Evolutionary conservation across 2,797 vertebrate genomes (phyloP), one percentile per base, ranked within the genome.

Genomic region (Peromyscus eremicus): DNA sequence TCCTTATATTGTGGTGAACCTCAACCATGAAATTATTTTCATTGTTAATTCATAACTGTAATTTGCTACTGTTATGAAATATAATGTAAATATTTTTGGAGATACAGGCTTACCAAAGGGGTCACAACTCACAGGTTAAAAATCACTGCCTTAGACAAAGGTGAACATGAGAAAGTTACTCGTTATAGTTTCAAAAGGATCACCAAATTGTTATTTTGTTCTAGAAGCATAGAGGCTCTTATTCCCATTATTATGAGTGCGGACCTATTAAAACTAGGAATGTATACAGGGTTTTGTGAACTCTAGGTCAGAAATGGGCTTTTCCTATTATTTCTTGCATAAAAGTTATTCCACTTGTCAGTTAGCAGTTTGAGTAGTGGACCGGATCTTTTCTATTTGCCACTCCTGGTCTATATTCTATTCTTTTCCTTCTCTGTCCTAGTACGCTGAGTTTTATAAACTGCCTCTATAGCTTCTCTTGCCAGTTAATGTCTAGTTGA

Each of bases 171-270:
- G 5, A 91, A 86, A 73, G 17, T 37, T 91, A 40, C 14, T 87
- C 16, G 94, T 32, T 85, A 71, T 68, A 64, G 34, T 75, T 93
- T 94, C 32, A 71, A 83, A 93, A 14, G 21, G 40, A 92, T 82
- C 7, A 21, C 49, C 80, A 70, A 46, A 12, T 85, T 46, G 60
- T 81, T 68, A 77, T 83, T 94, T 92, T 81, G 40, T 81, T 55
- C 32, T 64, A 77, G 57, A 52, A 27, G 49, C 70, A 40, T 86
- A 43, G 17, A 19, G 34, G 46, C 23, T 75, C 46, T 68, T 62
- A 23, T 14, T 92, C 19, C 77, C 62, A 52, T 71, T 91, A 57
- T 96, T 79, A 71, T 17, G 13, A 9, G 79, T 71, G 9, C 29
- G 87, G 23, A 90, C 4, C n/a, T 92, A 79, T 79, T 52, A 82